A percentile compares a stretch with the other conserved stretches of the same genome.
Evolutionary conservation across 2,888 invertebrate genomes (phyloP).

Genomic region (Idaea straminata): DNA sequence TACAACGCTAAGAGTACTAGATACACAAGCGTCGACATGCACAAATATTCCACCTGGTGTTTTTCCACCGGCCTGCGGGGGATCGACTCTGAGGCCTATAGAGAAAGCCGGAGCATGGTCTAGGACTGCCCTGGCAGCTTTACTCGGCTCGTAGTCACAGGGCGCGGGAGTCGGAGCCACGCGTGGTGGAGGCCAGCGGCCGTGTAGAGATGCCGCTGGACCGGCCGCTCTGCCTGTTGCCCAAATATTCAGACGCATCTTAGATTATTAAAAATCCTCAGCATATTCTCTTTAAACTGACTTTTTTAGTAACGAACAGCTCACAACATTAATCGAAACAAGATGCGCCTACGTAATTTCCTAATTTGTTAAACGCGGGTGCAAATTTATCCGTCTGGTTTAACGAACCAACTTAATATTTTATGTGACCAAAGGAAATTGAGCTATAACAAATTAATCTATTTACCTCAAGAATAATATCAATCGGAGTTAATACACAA

Average conservation of each 20-base stretch:
- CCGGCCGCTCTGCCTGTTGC: conserved; percentile 83
- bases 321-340: not conserved
- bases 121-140: conserved; percentile 78
- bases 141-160: conserved; percentile 92
- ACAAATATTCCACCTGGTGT: conserved; percentile 74
- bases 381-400: not conserved
- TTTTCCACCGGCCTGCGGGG: conserved; percentile 65
- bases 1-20: conserved; percentile 17
- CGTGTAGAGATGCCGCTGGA: conserved; percentile 89
- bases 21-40: conserved; percentile 19
- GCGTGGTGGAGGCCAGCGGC: conserved; percentile 86
- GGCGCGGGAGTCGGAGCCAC: conserved; percentile 89
- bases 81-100: conserved; percentile 79
- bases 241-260: not conserved
- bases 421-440: not conserved
- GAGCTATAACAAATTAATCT: not conserved
- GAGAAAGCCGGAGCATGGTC: conserved; percentile 82
- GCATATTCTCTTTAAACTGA: not conserved
- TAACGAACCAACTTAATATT: not conserved
- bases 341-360: conserved; percentile 4
- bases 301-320: not conserved
- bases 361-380: not conserved
- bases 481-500: conserved; percentile 31
- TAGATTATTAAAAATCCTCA: not conserved
- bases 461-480: conserved; percentile 34